These are phyloP conservation scores for Coilia nasus DNA, from an alignment of 2,797 vertebrate species.

Conservation along the genomic window DNA sequence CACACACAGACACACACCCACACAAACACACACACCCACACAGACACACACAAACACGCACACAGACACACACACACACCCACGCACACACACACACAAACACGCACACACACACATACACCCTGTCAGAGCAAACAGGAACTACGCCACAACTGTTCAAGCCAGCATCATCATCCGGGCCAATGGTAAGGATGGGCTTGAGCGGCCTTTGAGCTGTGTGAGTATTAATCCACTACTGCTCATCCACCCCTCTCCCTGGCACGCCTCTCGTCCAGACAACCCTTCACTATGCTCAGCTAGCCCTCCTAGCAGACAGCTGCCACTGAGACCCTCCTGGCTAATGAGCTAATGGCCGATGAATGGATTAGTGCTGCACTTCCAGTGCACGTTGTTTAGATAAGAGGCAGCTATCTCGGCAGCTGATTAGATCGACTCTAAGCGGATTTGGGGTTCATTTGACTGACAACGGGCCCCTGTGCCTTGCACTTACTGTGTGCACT, in stretches of 20 bases:
- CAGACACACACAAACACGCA: not conserved
- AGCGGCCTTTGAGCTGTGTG: not conserved
- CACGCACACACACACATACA: not conserved
- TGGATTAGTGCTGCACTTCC: not conserved
- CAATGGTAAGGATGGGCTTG: not conserved
- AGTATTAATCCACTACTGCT: not conserved
- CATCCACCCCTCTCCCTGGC: not conserved
- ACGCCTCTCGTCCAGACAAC: slow-evolving; percentile 8
- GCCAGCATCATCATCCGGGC: not conserved
- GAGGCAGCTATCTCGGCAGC: not conserved
- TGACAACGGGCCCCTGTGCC: slow-evolving; percentile 13
- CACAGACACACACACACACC: too few species aligned
- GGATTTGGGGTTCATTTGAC: not conserved
- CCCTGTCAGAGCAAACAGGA: slow-evolving; percentile 11
- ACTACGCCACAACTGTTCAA: not conserved
- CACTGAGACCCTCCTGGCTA: not conserved
- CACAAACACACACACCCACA: not conserved
- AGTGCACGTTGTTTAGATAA: not conserved
- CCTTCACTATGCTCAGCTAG: not conserved
- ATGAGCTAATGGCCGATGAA: slow-evolving; percentile 11
- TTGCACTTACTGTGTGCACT: not conserved
- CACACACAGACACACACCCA: too few species aligned
- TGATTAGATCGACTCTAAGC: slow-evolving; percentile 4
- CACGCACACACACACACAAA: too few species aligned
- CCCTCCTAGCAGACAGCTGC: not conserved